Percentiles rank a stretch among this genome's conserved stretches.
Evolutionary conservation across 2,113 vertebrate species (phyloP).

Genomic region (Forbesichthys papilliferus): DNA sequence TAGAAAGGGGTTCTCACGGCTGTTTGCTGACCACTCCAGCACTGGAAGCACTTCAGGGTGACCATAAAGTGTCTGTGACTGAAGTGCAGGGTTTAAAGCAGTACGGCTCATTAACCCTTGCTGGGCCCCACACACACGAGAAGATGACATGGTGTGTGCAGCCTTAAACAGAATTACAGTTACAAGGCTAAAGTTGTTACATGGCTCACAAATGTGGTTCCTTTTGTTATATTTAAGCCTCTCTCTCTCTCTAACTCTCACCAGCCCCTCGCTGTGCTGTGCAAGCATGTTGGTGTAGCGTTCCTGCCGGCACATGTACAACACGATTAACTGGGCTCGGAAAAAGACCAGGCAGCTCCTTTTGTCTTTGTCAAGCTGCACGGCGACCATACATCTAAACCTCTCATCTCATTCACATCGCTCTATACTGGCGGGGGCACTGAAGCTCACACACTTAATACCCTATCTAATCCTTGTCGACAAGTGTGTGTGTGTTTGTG

Average conservation of each 20-base stretch:
- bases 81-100: conserved; percentile 38
- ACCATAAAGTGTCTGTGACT: conserved; percentile 45
- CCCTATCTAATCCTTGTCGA: conserved; percentile 51
- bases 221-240: not conserved
- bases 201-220: not conserved
- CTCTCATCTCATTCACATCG: conserved; percentile 39
- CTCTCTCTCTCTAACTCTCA: not conserved
- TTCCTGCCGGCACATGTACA: conserved; percentile 15
- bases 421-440: conserved; percentile 34
- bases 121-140: too few species aligned
- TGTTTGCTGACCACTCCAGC: conserved; percentile 64
- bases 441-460: conserved; percentile 46
- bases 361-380: conserved; percentile 53
- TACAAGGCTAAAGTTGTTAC: too few species aligned
- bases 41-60: conserved; percentile 59
- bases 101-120: conserved; percentile 49
- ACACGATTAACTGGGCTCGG: conserved; percentile 47
- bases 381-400: conserved; percentile 57
- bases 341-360: conserved; percentile 7
- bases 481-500: not conserved
- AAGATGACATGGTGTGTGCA: too few species aligned
- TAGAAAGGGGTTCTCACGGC: conserved; percentile 36
- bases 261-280: conserved; percentile 9
- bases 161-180: too few species aligned
- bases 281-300: conserved; percentile 22